Evolutionary conservation across 2,113 vertebrate species (phyloP).

Genomic region (Xyliphius kryptos): DNA sequence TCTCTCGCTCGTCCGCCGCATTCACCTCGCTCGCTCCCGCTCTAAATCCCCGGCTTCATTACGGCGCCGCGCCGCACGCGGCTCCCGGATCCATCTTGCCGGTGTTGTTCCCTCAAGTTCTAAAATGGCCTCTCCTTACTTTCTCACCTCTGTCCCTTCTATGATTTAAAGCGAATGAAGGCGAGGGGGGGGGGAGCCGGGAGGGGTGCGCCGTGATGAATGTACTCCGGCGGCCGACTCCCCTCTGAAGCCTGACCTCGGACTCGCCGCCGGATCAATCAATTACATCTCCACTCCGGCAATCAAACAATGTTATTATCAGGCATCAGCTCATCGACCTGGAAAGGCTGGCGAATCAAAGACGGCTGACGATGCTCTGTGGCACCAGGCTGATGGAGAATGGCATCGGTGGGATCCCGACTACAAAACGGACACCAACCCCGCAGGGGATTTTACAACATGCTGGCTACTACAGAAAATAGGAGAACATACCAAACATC

Average conservation of each 20-base stretch:
- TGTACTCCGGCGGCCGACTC: constrained; percentile 39
- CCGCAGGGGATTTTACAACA: too few species aligned
- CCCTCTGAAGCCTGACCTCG: constrained; percentile 60
- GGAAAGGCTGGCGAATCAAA: constrained; percentile 74
- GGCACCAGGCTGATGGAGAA: constrained; percentile 67
- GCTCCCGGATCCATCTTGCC: constrained; percentile 19
- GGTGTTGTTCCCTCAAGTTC: constrained; percentile 9
- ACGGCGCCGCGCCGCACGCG: constrained; percentile 1
- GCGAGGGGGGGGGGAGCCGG: constrained; percentile 2
- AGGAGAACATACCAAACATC: too few species aligned
- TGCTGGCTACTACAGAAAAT: too few species aligned
- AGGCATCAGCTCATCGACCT: constrained; percentile 75
- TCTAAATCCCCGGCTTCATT: constrained; percentile 13
- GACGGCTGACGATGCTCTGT: constrained; percentile 63
- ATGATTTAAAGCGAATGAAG: constrained; percentile 23
- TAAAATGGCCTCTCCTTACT: constrained; percentile 32
- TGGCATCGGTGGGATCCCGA: constrained; percentile 60
- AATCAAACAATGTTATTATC: constrained; percentile 75
- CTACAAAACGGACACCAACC: too few species aligned
- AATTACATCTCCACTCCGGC: constrained; percentile 70
- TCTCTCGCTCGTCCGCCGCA: constrained; percentile 23
- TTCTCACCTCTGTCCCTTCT: constrained; percentile 13
- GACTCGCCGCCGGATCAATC: constrained; percentile 67
- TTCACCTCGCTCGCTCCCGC: not conserved
- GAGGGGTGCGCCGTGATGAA: constrained; percentile 34